Percentiles rank a stretch among this genome's conserved stretches.
phyloP scores from a whole-genome alignment of 2,888 invertebrate genomes.

The Hypomecis atomaria region DNA sequence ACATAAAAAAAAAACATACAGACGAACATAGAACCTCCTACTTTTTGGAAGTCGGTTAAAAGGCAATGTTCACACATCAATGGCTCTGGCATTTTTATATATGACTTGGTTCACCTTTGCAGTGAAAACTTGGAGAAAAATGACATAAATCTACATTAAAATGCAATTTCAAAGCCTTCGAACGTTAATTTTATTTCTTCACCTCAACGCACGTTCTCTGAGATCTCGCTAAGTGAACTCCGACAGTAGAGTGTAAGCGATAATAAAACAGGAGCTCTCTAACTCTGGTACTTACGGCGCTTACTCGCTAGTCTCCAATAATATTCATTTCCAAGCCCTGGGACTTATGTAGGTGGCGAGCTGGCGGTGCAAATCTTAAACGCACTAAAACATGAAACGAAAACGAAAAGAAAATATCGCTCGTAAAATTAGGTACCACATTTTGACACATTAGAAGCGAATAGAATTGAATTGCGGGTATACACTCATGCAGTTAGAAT shows the following conservation, averaged over 20 bases:
- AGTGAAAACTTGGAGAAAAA: too few relatives aligned
- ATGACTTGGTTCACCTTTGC: too few relatives aligned
- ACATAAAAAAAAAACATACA: too few relatives aligned
- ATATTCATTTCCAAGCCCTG: constrained; percentile 28
- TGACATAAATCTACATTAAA: too few relatives aligned
- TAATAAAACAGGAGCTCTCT: constrained; percentile 15
- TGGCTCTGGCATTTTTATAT: too few relatives aligned
- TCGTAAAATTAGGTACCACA: too few relatives aligned
- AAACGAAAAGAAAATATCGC: too few relatives aligned
- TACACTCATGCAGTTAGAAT: too few relatives aligned
- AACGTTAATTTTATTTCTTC: background rate
- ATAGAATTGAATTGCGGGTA: too few relatives aligned
- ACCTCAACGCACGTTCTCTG: background rate
- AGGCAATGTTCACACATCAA: too few relatives aligned
- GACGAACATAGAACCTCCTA: background rate
- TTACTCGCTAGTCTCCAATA: constrained; percentile 31
- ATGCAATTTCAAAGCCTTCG: background rate
- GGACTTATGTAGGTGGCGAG: constrained; percentile 2
- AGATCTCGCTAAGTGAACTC: constrained; percentile 11
- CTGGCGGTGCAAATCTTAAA: background rate
- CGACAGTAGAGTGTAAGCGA: background rate
- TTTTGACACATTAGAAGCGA: too few relatives aligned
- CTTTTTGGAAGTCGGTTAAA: too few relatives aligned
- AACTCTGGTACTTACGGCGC: constrained; percentile 24
- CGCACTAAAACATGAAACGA: background rate